Percentiles rank a stretch among this genome's conserved stretches.
Evolutionary conservation across 2,888 invertebrate species (phyloP).

Genomic region (Seira musarum): DNA sequence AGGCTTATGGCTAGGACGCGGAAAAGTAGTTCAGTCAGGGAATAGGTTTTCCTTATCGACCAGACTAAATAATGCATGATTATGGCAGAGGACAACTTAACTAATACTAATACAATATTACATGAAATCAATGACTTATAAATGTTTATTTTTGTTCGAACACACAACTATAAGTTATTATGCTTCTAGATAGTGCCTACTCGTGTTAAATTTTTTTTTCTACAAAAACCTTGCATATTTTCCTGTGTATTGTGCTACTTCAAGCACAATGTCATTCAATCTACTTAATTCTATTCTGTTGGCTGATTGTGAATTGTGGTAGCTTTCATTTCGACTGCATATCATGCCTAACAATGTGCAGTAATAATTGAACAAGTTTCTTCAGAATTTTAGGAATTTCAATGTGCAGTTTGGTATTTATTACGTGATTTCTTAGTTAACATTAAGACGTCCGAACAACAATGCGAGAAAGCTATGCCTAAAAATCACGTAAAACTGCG

Average conservation of each 20-base stretch:
- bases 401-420: no score
- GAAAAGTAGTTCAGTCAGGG: slow-evolving; percentile 40
- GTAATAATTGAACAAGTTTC: neutral
- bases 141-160: neutral
- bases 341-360: neutral
- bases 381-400: neutral
- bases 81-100: neutral
- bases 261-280: no score
- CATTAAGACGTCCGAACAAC: no score
- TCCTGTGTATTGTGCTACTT: neutral
- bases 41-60: slow-evolving; percentile 38
- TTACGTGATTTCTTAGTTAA: neutral
- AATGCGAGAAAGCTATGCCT: no score
- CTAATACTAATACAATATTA: neutral
- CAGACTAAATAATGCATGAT: slow-evolving; percentile 8
- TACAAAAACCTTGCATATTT: neutral
- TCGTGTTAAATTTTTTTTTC: no score
- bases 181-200: no score
- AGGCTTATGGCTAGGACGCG: slow-evolving; percentile 2
- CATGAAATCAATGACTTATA: slow-evolving; percentile 13
- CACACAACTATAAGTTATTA: neutral
- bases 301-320: neutral
- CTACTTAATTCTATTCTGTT: no score
- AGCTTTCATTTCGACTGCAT: neutral
- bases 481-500: no score